Percentiles rank a stretch among this genome's conserved stretches.
These are phyloP conservation scores for Mimumesa dahlbomi DNA, from an alignment of 2,888 invertebrate genomes.

Conservation along the genomic window DNA sequence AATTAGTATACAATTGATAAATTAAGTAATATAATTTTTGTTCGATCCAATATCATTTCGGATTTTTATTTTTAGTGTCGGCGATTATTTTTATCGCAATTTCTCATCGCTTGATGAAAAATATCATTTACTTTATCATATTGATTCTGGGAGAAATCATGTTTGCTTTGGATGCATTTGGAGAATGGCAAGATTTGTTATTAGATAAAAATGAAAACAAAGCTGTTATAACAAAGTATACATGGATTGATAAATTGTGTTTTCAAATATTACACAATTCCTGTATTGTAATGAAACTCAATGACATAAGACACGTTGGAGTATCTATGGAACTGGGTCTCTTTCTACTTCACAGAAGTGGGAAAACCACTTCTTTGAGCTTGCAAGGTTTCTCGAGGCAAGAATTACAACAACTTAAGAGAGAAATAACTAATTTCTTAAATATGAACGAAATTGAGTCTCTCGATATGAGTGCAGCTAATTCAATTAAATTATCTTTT, in stretches of 20 bases:
- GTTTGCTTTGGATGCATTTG: constrained; percentile 66
- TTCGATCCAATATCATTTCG: background rate
- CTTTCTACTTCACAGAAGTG: constrained; percentile 62
- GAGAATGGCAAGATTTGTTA: constrained; percentile 68
- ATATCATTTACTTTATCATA: constrained; percentile 47
- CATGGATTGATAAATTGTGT: constrained; percentile 66
- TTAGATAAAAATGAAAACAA: constrained; percentile 62
- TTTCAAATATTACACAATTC: constrained; percentile 31
- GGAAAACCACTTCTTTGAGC: constrained; percentile 56
- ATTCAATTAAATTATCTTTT: background rate
- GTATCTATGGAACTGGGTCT: constrained; percentile 63
- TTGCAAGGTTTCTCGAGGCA: constrained; percentile 58
- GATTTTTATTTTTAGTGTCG: constrained; percentile 58
- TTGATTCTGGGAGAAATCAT: constrained; percentile 63
- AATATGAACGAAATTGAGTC: constrained; percentile 42
- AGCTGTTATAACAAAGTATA: constrained; percentile 56
- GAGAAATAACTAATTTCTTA: constrained; percentile 61
- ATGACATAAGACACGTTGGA: constrained; percentile 67
- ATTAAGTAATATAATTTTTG: too few species aligned
- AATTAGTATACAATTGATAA: too few species aligned
- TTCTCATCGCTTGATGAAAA: constrained; percentile 54
- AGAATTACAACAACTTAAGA: constrained; percentile 60
- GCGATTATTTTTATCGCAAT: constrained; percentile 55
- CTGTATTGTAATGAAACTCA: constrained; percentile 55
- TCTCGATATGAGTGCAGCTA: constrained; percentile 19